Evolutionary conservation across 1,140 invertebrate species (phyloP), one percentile per base, ranked within the genome.

Genomic region (Zaprionus capensis): DNA sequence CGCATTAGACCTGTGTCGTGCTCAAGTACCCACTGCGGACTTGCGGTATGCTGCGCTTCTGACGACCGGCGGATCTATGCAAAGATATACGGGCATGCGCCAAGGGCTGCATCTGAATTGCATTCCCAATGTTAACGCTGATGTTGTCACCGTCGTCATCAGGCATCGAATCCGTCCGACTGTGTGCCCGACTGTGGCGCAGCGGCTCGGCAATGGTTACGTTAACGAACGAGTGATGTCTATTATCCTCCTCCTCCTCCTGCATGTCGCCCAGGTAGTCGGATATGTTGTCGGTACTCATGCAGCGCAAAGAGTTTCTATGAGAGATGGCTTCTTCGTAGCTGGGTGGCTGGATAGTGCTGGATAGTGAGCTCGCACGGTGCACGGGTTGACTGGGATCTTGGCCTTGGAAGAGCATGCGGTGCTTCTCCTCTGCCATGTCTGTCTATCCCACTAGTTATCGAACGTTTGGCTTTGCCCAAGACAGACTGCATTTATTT

Each of bases 371-470:
- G 2, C 57, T 41, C 0, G 49, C n/a, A 1, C 49, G 55, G 36
- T 20, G 14, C 26, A 17, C 34, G 1, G 59, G 34, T 49, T 66
- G 69, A 5, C 61, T 49, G 55, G 81, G 78, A 65, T 84, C 67
- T 41, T 74, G 78, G 31, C 78, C 78, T 56, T 84, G 78, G 34
- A 61, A 84, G n/a, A 84, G 70, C 81, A 84, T 84, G 14, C 78
- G 78, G 24, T 84, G 81, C 44, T 84, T 84, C 26, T 80, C 66
- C 11, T 78, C 81, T 36, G 69, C 70, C 81, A 84, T 84, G 34
- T 46, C n/a, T 46, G 41, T 17, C n/a, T 17, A 17, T 17, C 31
- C 31, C 41, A n/a, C n/a, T 1, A 9, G 7, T 67, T 34, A 56
- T 51, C 67, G 26, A 41, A 41, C 63, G 41, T 82, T 82, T 82